Conservation (phyloP, 1,140 invertebrate species). For the Helicoverpa armigera region DNA sequence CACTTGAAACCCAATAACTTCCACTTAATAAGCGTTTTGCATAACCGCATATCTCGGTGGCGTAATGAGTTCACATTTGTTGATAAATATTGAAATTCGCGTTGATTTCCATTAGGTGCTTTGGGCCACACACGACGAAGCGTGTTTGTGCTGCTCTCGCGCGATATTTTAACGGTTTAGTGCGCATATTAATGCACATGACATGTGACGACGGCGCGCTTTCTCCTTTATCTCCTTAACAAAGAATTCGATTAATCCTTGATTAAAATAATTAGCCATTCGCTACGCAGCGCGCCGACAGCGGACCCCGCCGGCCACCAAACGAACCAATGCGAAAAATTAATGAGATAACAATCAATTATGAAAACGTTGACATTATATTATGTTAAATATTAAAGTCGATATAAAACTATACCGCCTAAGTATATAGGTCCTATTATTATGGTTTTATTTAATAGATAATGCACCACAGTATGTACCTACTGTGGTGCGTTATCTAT, state of each 20-base stretch:
- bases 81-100: conserved; percentile 81
- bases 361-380: conserved; percentile 14
- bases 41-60: conserved; percentile 67
- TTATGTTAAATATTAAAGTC: conserved; percentile 1
- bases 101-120: conserved; percentile 60
- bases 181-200: conserved; percentile 59
- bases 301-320: neutral
- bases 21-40: conserved; percentile 55
- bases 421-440: neutral
- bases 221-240: conserved; percentile 60
- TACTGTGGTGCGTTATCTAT: too few species aligned
- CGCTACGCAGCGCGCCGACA: conserved; percentile 54
- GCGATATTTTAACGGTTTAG: conserved; percentile 70
- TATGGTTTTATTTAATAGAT: too few species aligned
- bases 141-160: conserved; percentile 63
- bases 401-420: neutral
- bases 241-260: conserved; percentile 69
- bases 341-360: conserved; percentile 39
- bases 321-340: conserved; percentile 36
- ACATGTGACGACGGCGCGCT: conserved; percentile 63
- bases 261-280: conserved; percentile 73
- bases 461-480: neutral
- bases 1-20: conserved; percentile 44
- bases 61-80: conserved; percentile 72
- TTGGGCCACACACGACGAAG: conserved; percentile 75